Percentiles rank a stretch among this genome's conserved stretches.
Conservation (phyloP, 1,140 invertebrate species). For the Luehdorfia chinensis region DNA sequence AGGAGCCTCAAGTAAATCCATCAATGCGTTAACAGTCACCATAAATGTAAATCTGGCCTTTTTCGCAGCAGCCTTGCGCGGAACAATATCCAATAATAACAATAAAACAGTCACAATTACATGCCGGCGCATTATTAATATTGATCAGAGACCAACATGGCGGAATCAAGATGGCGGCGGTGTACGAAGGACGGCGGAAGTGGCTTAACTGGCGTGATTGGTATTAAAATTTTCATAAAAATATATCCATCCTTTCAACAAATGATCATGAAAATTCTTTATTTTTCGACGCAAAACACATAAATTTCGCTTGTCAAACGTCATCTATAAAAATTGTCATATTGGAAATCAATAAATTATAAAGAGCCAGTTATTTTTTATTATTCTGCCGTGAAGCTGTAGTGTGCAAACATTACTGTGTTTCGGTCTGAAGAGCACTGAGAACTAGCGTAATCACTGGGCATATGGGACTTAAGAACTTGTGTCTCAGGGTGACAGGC, state of each 20-base stretch:
- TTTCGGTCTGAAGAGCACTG: too few relatives aligned
- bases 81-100: conserved; percentile 71
- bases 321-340: too few relatives aligned
- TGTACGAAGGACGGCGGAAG: conserved; percentile 44
- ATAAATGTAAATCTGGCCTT: conserved; percentile 46
- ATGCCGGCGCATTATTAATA: conserved; percentile 50
- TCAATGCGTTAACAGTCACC: conserved; percentile 31
- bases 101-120: conserved; percentile 60
- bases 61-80: conserved; percentile 48
- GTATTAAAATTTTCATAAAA: conserved; percentile 11
- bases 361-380: too few relatives aligned
- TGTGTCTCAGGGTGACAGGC: too few relatives aligned
- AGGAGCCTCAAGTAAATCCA: conserved; percentile 31
- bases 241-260: too few relatives aligned
- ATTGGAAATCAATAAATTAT: too few relatives aligned
- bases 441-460: too few relatives aligned
- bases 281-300: background rate
- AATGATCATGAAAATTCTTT: background rate
- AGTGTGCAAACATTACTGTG: too few relatives aligned
- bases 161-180: conserved; percentile 37
- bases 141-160: conserved; percentile 44
- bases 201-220: conserved; percentile 16
- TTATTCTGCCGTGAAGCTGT: too few relatives aligned
- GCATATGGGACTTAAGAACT: too few relatives aligned
- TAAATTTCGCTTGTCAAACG: too few relatives aligned